Conservation (phyloP, 2,797 vertebrate genomes). For the Cuculus canorus region DNA sequence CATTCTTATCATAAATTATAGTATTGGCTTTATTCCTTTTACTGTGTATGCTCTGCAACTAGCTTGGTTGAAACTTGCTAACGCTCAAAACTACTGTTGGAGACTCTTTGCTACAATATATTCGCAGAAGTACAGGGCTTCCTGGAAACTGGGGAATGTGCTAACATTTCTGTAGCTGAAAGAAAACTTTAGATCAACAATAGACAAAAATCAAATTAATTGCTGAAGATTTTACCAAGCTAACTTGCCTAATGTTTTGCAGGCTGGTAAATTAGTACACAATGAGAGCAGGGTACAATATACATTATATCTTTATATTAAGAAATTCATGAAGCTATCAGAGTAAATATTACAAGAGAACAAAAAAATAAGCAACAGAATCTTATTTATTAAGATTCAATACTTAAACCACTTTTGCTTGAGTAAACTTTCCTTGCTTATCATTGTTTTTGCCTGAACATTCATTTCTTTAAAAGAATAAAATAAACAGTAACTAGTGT, state of each 20-base stretch:
- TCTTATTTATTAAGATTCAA: not conserved
- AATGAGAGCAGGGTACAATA: not conserved
- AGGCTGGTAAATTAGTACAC: not conserved
- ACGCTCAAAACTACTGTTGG: not conserved
- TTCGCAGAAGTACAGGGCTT: not conserved
- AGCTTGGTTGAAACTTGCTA: slow-evolving; percentile 42
- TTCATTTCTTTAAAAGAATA: not conserved
- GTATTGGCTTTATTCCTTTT: not conserved
- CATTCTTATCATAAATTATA: not conserved
- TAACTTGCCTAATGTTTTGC: not conserved
- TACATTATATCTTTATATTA: not conserved
- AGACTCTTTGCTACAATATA: not conserved
- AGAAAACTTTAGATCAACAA: not conserved
- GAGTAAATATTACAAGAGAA: not conserved
- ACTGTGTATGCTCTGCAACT: not conserved
- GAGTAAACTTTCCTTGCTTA: not conserved
- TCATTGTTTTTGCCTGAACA: not conserved
- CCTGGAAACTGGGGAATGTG: not conserved
- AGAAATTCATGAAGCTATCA: not conserved
- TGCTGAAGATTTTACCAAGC: not conserved
- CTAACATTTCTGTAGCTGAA: not conserved
- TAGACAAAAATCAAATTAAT: not conserved
- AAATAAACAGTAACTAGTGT: not conserved
- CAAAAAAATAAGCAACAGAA: not conserved
- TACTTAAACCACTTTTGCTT: not conserved